These are phyloP conservation scores for Sipha flava DNA, from an alignment of 1,140 invertebrate genomes.

Conservation along the genomic window DNA sequence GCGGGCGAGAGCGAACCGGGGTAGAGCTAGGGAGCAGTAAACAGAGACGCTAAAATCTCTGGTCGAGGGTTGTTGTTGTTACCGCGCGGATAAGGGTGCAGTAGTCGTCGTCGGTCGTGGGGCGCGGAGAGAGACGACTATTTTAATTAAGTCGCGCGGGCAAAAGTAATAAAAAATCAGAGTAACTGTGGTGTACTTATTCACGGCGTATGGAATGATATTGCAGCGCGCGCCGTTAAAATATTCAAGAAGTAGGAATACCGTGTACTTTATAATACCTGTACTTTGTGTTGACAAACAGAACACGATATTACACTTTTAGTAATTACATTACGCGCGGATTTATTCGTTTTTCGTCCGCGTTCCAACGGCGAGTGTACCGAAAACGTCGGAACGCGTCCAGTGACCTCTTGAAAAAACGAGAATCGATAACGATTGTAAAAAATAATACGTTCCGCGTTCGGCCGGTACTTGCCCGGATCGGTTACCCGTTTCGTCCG, in stretches of 20 bases:
- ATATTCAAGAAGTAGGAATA: too few species aligned
- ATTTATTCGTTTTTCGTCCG: too few species aligned
- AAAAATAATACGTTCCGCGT: background rate
- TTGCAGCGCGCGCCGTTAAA: too few species aligned
- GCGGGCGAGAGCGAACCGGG: background rate
- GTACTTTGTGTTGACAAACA: too few species aligned
- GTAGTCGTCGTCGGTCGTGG: background rate
- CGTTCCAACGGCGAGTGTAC: too few species aligned
- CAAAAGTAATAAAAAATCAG: background rate
- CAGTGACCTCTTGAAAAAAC: background rate
- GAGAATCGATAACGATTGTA: background rate
- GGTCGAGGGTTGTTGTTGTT: background rate
- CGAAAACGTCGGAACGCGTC: background rate
- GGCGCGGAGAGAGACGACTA: background rate
- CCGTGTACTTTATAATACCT: too few species aligned
- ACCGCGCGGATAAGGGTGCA: background rate
- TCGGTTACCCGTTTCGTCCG: too few species aligned
- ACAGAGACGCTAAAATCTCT: background rate
- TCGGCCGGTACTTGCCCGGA: too few species aligned
- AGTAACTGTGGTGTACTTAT: background rate
- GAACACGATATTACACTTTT: too few species aligned
- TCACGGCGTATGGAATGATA: too few species aligned
- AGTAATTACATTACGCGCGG: too few species aligned
- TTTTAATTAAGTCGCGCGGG: slow-evolving; percentile 7
- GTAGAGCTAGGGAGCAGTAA: too few species aligned